Conservation (phyloP, 2,113 vertebrate genomes). For the Ciconia stormi region DNA sequence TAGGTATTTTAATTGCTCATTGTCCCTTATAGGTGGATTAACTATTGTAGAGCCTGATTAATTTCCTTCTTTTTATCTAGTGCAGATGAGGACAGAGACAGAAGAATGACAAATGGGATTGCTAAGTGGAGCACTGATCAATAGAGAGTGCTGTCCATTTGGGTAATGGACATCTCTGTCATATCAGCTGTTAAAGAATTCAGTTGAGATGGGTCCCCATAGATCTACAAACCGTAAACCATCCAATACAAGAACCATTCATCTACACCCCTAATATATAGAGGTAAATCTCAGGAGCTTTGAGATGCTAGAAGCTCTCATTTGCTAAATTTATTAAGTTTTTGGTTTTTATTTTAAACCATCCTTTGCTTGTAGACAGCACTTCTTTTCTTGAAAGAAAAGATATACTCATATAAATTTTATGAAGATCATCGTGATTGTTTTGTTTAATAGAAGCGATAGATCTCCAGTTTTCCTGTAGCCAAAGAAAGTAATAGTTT, state of each 20-base stretch:
- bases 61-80: conserved; percentile 67
- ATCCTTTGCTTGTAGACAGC: background rate
- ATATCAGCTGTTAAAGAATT: conserved; percentile 81
- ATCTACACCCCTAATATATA: conserved; percentile 45
- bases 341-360: conserved; percentile 26
- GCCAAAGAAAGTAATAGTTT: background rate
- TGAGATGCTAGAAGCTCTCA: conserved; percentile 12
- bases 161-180: conserved; percentile 89
- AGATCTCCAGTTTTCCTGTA: background rate
- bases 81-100: conserved; percentile 76
- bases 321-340: conserved; percentile 40
- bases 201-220: conserved; percentile 81
- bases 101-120: conserved; percentile 82
- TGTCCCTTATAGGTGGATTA: conserved; percentile 75
- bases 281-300: conserved; percentile 56
- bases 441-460: background rate
- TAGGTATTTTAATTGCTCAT: conserved; percentile 69
- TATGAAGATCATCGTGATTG: background rate
- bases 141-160: conserved; percentile 92
- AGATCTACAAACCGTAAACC: conserved; percentile 75
- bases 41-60: conserved; percentile 66
- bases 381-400: background rate
- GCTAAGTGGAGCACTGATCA: conserved; percentile 83
- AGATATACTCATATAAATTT: background rate
- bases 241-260: conserved; percentile 59